Percentiles rank a stretch among this genome's conserved stretches.
phyloP scores from a whole-genome alignment of 2,888 invertebrate species.

The Cheilosia urbana region DNA sequence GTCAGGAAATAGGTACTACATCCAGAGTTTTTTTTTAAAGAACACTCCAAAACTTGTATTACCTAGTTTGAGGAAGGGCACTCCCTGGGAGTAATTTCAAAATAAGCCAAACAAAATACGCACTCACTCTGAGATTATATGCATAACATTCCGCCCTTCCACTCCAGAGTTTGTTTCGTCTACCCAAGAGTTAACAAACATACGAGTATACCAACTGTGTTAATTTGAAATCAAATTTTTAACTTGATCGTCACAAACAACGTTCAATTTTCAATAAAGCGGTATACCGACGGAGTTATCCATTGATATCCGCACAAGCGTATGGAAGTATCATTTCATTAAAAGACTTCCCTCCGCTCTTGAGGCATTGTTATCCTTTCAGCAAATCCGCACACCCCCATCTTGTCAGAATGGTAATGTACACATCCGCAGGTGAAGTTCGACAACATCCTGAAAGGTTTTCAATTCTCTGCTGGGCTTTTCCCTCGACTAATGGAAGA shows the following conservation, averaged over 20 bases:
- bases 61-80: too few relatives aligned
- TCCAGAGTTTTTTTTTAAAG: too few relatives aligned
- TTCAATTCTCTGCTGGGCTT: slow-evolving; percentile 41
- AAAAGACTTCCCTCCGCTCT: slow-evolving; percentile 58
- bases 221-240: slow-evolving; percentile 51
- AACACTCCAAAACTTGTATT: too few relatives aligned
- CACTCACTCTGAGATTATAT: not conserved
- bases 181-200: slow-evolving; percentile 22
- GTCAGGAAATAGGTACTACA: too few relatives aligned
- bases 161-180: not conserved
- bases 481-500: slow-evolving; percentile 61
- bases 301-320: slow-evolving; percentile 20
- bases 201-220: not conserved
- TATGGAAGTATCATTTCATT: slow-evolving; percentile 72
- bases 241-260: slow-evolving; percentile 41
- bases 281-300: slow-evolving; percentile 50
- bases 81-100: too few relatives aligned
- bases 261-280: slow-evolving; percentile 71
- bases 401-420: slow-evolving; percentile 68
- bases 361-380: slow-evolving; percentile 61
- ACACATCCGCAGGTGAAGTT: slow-evolving; percentile 70
- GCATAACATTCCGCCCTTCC: not conserved
- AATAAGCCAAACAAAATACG: too few relatives aligned
- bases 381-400: slow-evolving; percentile 65
- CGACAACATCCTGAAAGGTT: slow-evolving; percentile 63